These are phyloP conservation scores for Pemphigus obesinymphae DNA, from an alignment of 1,140 invertebrate species.

Conservation along the genomic window DNA sequence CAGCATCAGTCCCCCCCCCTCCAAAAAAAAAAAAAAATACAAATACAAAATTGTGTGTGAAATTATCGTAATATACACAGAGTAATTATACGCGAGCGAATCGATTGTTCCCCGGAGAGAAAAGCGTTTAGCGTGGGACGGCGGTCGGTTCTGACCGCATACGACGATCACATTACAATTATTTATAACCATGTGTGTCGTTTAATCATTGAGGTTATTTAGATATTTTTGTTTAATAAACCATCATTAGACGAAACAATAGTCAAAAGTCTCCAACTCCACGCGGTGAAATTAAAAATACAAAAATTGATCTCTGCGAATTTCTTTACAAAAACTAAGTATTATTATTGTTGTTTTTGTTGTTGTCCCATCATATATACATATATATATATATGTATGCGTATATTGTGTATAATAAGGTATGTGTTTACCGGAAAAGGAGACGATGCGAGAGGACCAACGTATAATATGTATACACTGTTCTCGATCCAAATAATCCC, in stretches of 20 bases:
- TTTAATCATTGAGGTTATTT: background rate
- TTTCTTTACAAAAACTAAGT: background rate
- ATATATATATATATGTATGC: background rate
- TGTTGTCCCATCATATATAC: too few relatives aligned
- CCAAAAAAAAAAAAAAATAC: too few relatives aligned
- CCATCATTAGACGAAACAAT: background rate
- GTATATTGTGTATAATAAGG: background rate
- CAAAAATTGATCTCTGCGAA: background rate
- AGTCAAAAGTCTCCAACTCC: background rate
- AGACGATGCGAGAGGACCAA: too few relatives aligned
- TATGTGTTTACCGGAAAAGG: too few relatives aligned
- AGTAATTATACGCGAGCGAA: background rate
- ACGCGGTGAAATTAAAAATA: background rate
- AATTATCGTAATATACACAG: too few relatives aligned
- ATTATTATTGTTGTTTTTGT: too few relatives aligned
- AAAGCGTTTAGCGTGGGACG: background rate
- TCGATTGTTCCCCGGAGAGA: background rate
- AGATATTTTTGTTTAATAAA: background rate
- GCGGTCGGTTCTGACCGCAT: too few relatives aligned
- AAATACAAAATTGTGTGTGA: too few relatives aligned
- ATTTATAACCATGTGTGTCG: background rate
- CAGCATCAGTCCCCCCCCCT: too few relatives aligned
- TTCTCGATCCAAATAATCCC: background rate
- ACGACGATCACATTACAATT: background rate
- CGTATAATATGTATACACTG: background rate